Percentiles rank a stretch among this genome's conserved stretches.
These are phyloP conservation scores for Henricia sp. DNA, from an alignment of 53 echinoderm and acorn worm species.

Conservation along the genomic window DNA sequence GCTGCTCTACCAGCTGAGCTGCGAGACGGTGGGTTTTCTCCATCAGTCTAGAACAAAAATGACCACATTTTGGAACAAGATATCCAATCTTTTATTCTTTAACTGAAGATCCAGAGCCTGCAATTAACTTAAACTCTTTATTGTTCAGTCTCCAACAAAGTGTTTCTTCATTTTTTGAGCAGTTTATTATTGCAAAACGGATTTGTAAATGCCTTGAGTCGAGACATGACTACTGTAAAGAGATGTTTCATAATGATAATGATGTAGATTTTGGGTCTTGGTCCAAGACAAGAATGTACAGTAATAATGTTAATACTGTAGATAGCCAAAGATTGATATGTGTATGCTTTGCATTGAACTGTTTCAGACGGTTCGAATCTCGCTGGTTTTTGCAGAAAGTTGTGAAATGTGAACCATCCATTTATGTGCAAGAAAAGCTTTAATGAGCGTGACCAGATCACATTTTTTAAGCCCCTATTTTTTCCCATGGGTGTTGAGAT, in stretches of 20 bases:
- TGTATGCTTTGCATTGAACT: conserved; percentile 49
- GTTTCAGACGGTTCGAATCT: conserved; percentile 27
- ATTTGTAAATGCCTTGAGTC: not conserved
- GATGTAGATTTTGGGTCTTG: conserved; percentile 7
- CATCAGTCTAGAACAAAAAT: too few species aligned
- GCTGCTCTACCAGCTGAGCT: too few species aligned
- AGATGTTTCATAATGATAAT: not conserved
- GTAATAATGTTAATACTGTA: conserved; percentile 42
- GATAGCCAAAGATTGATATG: conserved; percentile 38
- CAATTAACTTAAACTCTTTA: not conserved
- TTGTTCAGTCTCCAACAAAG: not conserved
- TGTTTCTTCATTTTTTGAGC: not conserved
- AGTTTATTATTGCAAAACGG: not conserved
- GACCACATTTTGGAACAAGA: too few species aligned
- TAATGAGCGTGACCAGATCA: too few species aligned
- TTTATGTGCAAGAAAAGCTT: too few species aligned
- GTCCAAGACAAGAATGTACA: not conserved
- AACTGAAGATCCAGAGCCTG: not conserved
- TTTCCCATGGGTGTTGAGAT: too few species aligned
- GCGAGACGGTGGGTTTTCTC: too few species aligned
- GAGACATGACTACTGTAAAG: not conserved
- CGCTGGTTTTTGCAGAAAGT: too few species aligned
- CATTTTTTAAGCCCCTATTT: too few species aligned
- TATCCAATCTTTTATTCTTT: not conserved
- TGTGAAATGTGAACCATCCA: too few species aligned